Conservation (phyloP, 2,888 invertebrate species). For the Notodonta dromedarius region DNA sequence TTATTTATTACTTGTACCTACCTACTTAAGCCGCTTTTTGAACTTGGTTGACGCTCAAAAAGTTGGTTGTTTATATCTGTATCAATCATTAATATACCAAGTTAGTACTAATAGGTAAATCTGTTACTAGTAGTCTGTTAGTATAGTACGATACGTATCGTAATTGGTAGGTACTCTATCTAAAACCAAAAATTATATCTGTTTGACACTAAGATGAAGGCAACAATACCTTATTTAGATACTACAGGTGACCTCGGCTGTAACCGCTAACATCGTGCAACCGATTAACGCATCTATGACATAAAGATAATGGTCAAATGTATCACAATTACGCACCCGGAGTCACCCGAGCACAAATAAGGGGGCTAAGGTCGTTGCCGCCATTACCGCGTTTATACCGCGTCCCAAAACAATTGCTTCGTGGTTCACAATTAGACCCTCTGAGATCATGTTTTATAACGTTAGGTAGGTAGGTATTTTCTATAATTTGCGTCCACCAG, state of each 20-base stretch:
- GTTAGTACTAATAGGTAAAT: no score
- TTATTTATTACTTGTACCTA: no score
- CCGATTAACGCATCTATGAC: neutral
- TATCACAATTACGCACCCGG: conserved; percentile 1
- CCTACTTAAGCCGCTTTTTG: no score
- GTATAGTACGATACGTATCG: no score
- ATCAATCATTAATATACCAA: no score
- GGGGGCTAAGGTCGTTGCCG: conserved; percentile 3
- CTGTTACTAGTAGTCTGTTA: no score
- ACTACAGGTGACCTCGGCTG: neutral
- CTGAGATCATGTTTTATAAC: neutral
- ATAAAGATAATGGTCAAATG: neutral
- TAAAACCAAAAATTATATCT: neutral
- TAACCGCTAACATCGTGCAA: conserved; percentile 2
- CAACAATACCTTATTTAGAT: neutral
- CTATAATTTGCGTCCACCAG: neutral
- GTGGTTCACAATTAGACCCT: conserved; percentile 5
- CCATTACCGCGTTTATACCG: neutral
- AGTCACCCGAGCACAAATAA: neutral
- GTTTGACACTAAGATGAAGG: conserved; percentile 3
- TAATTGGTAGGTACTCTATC: neutral
- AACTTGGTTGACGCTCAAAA: no score
- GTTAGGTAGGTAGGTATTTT: neutral
- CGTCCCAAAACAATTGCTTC: conserved; percentile 5
- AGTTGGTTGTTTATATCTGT: no score